Evolutionary conservation across 2,113 vertebrate genomes (phyloP).

Genomic region (Tursiops truncatus): DNA sequence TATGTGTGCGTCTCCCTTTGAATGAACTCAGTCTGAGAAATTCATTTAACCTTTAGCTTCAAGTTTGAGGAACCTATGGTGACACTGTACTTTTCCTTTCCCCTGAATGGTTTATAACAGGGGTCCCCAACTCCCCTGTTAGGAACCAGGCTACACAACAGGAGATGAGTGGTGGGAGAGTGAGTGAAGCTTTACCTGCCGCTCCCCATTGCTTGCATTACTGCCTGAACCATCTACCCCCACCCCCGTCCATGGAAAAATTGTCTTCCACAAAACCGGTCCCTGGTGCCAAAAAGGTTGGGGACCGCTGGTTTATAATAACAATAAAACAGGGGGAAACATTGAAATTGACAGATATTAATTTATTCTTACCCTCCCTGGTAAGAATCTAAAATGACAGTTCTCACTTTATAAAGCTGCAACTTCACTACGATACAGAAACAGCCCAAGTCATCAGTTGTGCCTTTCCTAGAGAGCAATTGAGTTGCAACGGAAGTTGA

Average conservation of each 20-base stretch:
- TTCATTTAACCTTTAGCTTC: conserved; percentile 80
- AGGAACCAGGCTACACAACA: too few species aligned
- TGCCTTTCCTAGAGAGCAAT: conserved; percentile 44
- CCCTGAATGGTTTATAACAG: conserved; percentile 61
- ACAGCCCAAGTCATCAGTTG: conserved; percentile 61
- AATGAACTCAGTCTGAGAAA: conserved; percentile 65
- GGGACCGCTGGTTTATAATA: conserved; percentile 58
- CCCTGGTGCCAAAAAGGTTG: too few species aligned
- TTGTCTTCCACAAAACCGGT: too few species aligned
- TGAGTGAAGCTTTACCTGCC: too few species aligned
- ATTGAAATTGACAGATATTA: conserved; percentile 77
- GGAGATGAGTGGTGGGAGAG: too few species aligned
- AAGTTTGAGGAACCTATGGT: conserved; percentile 71
- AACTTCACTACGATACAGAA: conserved; percentile 49
- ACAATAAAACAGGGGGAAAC: conserved; percentile 76
- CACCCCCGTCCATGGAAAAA: too few species aligned
- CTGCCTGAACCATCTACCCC: too few species aligned
- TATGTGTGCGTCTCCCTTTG: background rate
- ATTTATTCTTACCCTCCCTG: conserved; percentile 66
- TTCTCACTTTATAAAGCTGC: conserved; percentile 75
- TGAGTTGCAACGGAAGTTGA: background rate
- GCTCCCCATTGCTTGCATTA: too few species aligned
- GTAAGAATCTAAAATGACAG: conserved; percentile 71
- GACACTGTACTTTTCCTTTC: conserved; percentile 63
- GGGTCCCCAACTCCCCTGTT: too few species aligned